Percentiles rank a stretch among this genome's conserved stretches.
Evolutionary conservation across 2,113 vertebrate species (phyloP).

Genomic region (Phalacrocorax brasilianus): DNA sequence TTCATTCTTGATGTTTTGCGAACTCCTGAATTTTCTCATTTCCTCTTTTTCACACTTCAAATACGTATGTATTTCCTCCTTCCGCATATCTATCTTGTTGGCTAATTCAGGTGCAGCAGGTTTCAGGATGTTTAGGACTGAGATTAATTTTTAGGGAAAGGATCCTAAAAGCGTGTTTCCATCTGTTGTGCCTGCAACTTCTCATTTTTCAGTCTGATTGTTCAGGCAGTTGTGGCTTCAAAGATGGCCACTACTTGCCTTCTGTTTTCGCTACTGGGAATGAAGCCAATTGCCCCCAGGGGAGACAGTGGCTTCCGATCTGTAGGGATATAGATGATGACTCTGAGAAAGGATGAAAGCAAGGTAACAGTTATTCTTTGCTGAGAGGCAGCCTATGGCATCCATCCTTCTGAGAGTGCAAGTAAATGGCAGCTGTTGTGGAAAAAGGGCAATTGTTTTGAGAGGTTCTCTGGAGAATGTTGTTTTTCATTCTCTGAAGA

Average conservation of each 20-base stretch:
- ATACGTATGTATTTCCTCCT: accelerated
- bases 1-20: not conserved
- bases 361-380: conserved; percentile 22
- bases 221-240: not conserved
- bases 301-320: conserved; percentile 34
- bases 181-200: not conserved
- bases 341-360: conserved; percentile 48
- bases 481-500: not conserved
- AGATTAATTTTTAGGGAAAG: not conserved
- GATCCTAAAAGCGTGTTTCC: not conserved
- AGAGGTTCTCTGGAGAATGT: conserved; percentile 23
- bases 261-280: conserved; percentile 32
- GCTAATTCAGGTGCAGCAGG: not conserved
- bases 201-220: conserved; percentile 10
- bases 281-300: conserved; percentile 35
- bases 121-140: not conserved
- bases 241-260: conserved; percentile 39
- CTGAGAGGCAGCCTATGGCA: conserved; percentile 39
- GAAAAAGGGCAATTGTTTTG: conserved; percentile 19
- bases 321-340: not conserved
- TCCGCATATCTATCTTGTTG: not conserved
- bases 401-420: not conserved
- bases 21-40: not conserved
- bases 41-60: not conserved
- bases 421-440: conserved; percentile 54